A percentile compares a stretch with the other conserved stretches of the same genome.
Conservation (phyloP, 1,140 invertebrate species). For the Armadillidium nasatum region DNA sequence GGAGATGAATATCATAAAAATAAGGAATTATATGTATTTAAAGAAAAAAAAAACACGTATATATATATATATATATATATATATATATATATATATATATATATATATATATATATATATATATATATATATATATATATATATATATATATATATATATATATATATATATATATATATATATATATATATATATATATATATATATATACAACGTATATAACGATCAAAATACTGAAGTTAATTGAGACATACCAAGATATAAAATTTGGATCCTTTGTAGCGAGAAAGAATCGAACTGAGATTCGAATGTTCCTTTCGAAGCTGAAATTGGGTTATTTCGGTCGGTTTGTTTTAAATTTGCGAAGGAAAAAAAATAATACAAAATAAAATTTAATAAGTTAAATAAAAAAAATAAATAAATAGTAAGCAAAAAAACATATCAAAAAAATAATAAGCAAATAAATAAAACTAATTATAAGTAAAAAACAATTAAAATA, state of each 20-base stretch:
- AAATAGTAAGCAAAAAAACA: not conserved
- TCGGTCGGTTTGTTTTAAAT: no score
- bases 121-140: not conserved
- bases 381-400: not conserved
- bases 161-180: conserved; percentile 23
- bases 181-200: conserved; percentile 16
- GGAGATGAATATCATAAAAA: no score
- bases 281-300: conserved; percentile 51
- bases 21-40: no score
- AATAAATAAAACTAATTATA: no score
- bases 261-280: conserved; percentile 37
- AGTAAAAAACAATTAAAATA: not conserved
- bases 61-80: no score
- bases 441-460: not conserved
- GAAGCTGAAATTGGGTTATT: not conserved
- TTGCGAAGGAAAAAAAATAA: no score
- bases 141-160: conserved; percentile 16
- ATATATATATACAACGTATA: not conserved
- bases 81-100: no score
- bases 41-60: no score
- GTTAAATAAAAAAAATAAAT: not conserved
- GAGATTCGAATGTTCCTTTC: not conserved
- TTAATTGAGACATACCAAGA: not conserved
- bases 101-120: no score
- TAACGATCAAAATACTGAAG: no score